A percentile compares a stretch with the other conserved stretches of the same genome.
Evolutionary conservation across 2,888 invertebrate genomes (phyloP).

Genomic region (Cheilosia vulpina): DNA sequence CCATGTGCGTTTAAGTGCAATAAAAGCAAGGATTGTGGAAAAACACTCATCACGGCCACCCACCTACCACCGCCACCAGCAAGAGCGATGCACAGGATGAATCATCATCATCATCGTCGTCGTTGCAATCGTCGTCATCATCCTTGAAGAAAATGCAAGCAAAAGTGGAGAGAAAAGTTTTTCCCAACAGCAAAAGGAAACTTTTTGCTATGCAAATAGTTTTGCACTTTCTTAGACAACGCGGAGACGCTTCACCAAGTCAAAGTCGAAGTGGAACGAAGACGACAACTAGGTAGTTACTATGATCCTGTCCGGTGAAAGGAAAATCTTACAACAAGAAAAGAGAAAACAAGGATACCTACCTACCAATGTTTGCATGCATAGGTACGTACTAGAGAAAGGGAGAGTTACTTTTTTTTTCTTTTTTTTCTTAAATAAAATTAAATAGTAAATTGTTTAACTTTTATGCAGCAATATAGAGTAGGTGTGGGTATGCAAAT

Average conservation of each 20-base stretch:
- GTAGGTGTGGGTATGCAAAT: neutral
- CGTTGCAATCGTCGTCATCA: slow-evolving; percentile 44
- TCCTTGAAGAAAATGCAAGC: slow-evolving; percentile 69
- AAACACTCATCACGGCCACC: slow-evolving; percentile 11
- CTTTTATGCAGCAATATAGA: slow-evolving; percentile 26
- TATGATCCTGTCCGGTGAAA: slow-evolving; percentile 70
- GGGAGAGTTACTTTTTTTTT: slow-evolving; percentile 51
- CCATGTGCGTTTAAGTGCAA: slow-evolving; percentile 68
- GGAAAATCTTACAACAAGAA: slow-evolving; percentile 65
- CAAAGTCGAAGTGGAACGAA: slow-evolving; percentile 40
- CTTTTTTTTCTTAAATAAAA: slow-evolving; percentile 41
- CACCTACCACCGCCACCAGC: neutral
- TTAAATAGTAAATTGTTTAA: slow-evolving; percentile 46
- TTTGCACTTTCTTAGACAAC: slow-evolving; percentile 72
- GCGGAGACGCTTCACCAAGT: slow-evolving; percentile 59
- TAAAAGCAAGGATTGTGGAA: slow-evolving; percentile 8
- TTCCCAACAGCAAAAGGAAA: slow-evolving; percentile 22
- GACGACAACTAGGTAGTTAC: slow-evolving; percentile 16
- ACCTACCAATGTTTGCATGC: slow-evolving; percentile 14
- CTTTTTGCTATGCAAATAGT: slow-evolving; percentile 69
- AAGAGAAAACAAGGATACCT: slow-evolving; percentile 17
- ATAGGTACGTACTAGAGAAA: slow-evolving; percentile 27
- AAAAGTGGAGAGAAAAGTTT: slow-evolving; percentile 62
- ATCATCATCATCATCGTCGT: slow-evolving; percentile 42
- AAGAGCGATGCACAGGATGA: slow-evolving; percentile 41